Evolutionary conservation across 2,888 invertebrate genomes (phyloP), one percentile per base, ranked within the genome.

Genomic region (Hoplodrina ambigua): DNA sequence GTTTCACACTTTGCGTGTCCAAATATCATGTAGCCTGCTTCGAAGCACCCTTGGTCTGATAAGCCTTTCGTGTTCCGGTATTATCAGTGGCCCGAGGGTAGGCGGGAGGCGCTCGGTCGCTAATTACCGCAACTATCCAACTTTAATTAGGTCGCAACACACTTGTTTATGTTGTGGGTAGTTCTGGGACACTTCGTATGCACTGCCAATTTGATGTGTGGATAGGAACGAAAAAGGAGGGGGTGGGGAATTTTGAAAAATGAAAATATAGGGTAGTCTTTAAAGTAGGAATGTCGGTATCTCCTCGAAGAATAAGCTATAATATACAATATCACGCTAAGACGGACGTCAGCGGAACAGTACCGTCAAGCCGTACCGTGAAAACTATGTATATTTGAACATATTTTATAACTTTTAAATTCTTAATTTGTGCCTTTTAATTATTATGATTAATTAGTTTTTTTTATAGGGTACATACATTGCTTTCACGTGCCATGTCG

Each of bases 61-160:
- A 87, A 88, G 82, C 77, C 79, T 84, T 85, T 72, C 87, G 87
- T 83, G 88, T 85, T 83, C 83, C 80, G 76, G 74, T 79, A 81
- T 87, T 88, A 87, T 87, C 87, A 87, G 82, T 74, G 61, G 75
- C 72, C 67, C 50, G 70, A 70, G 76, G 71, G 72, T 69, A 58
- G 60, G 59, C 54, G 62, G 69, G 62, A 50, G 61, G 77, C 54
- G 60, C 71, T 60, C 56, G 60, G 72, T 66, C 74, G 86, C 86
- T 89, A 89, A 90, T 90, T 89, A 89, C 88, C 81, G 63, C 85
- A 87, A 88, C 89, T 88, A 88, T 86, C 88, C 85, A 89, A 88
- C 78, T 89, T 89, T 88, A 89, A 89, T 89, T 89, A 89, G 89
- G 86, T 86, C 85, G 83, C 84, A 78, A 78, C 81, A 84, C 79